phyloP scores from a whole-genome alignment of 2,888 invertebrate genomes.

The Lasioglossum marginatum region DNA sequence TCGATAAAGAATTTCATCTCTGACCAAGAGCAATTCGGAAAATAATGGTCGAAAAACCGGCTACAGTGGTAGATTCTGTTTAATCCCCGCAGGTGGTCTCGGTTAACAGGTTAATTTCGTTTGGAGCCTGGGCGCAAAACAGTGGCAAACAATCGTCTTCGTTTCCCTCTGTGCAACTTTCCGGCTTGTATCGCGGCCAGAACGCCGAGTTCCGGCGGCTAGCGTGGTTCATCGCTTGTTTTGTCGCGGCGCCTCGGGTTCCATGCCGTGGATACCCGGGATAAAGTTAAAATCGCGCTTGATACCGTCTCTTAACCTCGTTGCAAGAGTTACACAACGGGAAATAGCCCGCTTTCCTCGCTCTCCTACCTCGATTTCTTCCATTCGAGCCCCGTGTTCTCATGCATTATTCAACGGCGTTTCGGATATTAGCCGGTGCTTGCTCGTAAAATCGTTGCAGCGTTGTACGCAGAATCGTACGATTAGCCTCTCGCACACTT shows the following conservation, averaged over 20 bases:
- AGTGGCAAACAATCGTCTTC: background rate
- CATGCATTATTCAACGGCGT: conserved; percentile 33
- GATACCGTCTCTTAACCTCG: conserved; percentile 62
- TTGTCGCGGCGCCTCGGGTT: background rate
- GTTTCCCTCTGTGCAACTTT: conserved; percentile 14
- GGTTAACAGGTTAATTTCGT: background rate
- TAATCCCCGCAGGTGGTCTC: background rate
- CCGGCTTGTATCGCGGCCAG: conserved; percentile 14
- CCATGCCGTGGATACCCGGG: conserved; percentile 4
- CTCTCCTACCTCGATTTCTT: conserved; percentile 13
- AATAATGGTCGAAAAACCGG: background rate
- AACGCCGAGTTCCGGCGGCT: conserved; percentile 7
- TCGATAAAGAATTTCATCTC: background rate
- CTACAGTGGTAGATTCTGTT: background rate
- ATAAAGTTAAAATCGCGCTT: conserved; percentile 58
- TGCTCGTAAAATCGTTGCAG: conserved; percentile 27
- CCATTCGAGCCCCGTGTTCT: background rate
- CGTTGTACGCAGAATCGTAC: background rate
- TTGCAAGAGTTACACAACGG: conserved; percentile 22
- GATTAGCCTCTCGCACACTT: background rate
- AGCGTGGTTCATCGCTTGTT: conserved; percentile 37
- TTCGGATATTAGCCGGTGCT: conserved; percentile 24
- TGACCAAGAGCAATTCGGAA: background rate
- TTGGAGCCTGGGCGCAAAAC: background rate
- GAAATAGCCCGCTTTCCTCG: background rate